phyloP scores from a whole-genome alignment of 2,888 invertebrate genomes.

The Mythimna albipuncta region DNA sequence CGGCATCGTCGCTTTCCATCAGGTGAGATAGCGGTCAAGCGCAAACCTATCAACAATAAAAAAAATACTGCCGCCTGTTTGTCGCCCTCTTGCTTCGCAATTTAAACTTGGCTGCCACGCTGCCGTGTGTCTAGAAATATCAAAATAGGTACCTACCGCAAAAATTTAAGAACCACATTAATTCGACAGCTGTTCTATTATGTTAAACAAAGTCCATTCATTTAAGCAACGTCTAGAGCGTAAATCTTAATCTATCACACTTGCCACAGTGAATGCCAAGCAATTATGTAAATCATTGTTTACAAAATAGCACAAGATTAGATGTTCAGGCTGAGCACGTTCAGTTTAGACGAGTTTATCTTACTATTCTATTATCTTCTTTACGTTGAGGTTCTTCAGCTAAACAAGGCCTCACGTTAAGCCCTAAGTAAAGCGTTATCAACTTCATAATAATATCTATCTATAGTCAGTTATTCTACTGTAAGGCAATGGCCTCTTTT shows the following conservation, averaged over 20 bases:
- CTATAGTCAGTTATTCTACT: background rate
- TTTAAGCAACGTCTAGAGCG: conserved; percentile 29
- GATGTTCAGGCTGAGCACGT: conserved; percentile 41
- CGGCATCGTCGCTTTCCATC: too few species aligned
- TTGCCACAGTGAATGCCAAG: conserved; percentile 45
- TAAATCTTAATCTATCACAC: conserved; percentile 46
- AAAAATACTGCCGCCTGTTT: too few species aligned
- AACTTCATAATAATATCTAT: conserved; percentile 19
- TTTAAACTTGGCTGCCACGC: too few species aligned
- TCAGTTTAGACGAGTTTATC: conserved; percentile 35
- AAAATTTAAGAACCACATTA: background rate
- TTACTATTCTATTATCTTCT: conserved; percentile 46
- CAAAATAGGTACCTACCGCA: background rate
- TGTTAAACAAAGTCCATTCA: conserved; percentile 18
- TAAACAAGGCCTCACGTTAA: conserved; percentile 17
- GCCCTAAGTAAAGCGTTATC: conserved; percentile 17
- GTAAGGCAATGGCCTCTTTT: background rate
- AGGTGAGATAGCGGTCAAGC: too few species aligned
- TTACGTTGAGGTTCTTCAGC: conserved; percentile 18
- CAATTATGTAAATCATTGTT: conserved; percentile 57
- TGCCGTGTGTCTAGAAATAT: too few species aligned
- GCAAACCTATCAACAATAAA: too few species aligned
- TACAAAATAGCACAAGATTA: conserved; percentile 52
- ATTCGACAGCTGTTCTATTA: conserved; percentile 18
- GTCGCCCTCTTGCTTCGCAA: too few species aligned